phyloP scores from a whole-genome alignment of 2,888 invertebrate species.

The Nebria brevicollis region DNA sequence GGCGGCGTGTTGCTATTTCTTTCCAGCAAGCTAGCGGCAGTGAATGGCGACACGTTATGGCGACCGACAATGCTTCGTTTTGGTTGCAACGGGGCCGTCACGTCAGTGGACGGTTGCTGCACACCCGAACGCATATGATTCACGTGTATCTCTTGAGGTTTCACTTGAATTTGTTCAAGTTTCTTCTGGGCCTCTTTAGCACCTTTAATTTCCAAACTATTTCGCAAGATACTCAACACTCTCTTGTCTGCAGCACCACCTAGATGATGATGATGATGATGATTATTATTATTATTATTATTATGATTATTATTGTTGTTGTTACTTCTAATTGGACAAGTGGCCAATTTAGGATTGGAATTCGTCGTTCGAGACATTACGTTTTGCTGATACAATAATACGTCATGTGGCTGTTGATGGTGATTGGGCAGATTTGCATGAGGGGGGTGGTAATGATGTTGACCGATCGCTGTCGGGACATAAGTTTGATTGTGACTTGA shows the following conservation, averaged over 20 bases:
- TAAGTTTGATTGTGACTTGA: conserved; percentile 57
- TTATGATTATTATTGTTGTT: conserved; percentile 52
- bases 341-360: conserved; percentile 53
- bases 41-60: conserved; percentile 68
- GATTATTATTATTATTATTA: conserved; percentile 53
- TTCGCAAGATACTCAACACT: conserved; percentile 76
- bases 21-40: conserved; percentile 66
- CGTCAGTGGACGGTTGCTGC: conserved; percentile 61
- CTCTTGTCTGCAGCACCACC: conserved; percentile 73
- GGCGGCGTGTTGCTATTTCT: conserved; percentile 64
- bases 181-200: conserved; percentile 67
- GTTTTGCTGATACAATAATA: conserved; percentile 51
- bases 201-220: conserved; percentile 75
- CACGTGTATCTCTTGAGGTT: conserved; percentile 48
- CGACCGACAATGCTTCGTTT: conserved; percentile 64
- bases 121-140: conserved; percentile 55
- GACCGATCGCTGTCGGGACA: conserved; percentile 56
- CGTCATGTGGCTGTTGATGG: conserved; percentile 48
- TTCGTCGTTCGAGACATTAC: conserved; percentile 54
- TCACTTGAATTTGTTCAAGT: conserved; percentile 59
- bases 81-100: conserved; percentile 61
- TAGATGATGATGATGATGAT: conserved; percentile 51
- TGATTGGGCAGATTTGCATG: conserved; percentile 48
- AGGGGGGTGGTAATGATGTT: conserved; percentile 57
- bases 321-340: conserved; percentile 47